phyloP scores from a whole-genome alignment of 1,140 invertebrate genomes.

The Thaumatotibia leucotreta region DNA sequence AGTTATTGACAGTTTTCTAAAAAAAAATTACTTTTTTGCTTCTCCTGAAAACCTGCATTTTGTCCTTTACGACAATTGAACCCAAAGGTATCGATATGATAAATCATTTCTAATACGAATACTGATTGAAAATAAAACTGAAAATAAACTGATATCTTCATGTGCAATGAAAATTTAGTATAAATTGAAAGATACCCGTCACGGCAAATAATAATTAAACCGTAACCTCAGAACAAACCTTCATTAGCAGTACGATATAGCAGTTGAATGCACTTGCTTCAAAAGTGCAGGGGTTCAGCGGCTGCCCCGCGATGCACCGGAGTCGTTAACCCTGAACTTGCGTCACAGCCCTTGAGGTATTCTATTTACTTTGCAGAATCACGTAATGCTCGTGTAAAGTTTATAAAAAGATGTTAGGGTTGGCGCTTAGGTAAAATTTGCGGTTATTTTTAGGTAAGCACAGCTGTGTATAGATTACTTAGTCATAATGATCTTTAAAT shows the following conservation, averaged over 20 bases:
- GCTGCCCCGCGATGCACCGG: slow-evolving; percentile 13
- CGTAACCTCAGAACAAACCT: not conserved
- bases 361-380: slow-evolving; percentile 1
- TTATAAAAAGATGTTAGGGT: not conserved
- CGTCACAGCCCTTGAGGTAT: not conserved
- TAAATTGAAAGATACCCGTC: not conserved
- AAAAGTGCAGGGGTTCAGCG: not conserved
- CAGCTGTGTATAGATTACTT: no score
- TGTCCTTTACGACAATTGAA: no score
- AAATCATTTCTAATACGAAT: no score
- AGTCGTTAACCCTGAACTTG: slow-evolving; percentile 34
- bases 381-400: not conserved
- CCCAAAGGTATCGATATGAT: no score
- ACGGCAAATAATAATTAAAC: slow-evolving; percentile 14
- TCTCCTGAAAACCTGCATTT: no score
- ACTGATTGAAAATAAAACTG: no score
- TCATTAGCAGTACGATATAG: slow-evolving; percentile 15
- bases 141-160: no score
- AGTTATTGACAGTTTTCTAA: no score
- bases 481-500: no score
- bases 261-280: slow-evolving; percentile 36
- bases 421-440: not conserved
- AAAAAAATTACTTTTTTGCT: no score
- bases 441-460: not conserved
- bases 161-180: not conserved